A percentile compares a stretch with the other conserved stretches of the same genome.
Conservation (phyloP, 2,888 invertebrate species). For the Julus scanicus region DNA sequence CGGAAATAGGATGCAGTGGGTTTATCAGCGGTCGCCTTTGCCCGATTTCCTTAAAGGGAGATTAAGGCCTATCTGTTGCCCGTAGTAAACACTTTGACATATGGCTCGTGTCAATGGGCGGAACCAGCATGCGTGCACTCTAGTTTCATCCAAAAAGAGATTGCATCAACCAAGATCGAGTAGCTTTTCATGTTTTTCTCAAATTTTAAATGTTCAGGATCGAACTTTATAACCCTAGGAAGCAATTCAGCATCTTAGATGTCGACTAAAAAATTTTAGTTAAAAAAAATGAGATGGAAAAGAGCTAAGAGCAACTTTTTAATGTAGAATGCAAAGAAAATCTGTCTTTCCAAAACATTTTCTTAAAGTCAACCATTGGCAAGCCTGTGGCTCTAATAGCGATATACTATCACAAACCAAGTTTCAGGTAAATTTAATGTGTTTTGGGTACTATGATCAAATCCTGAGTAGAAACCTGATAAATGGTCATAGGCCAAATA, state of each 20-base stretch:
- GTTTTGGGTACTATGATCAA: neutral
- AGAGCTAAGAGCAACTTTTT: neutral
- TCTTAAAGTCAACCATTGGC: neutral
- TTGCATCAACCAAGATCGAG: neutral
- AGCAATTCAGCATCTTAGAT: neutral
- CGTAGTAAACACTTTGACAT: neutral
- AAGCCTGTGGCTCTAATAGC: neutral
- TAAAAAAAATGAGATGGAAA: neutral
- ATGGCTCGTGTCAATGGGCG: neutral
- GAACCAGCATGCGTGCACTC: neutral
- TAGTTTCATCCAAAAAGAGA: neutral
- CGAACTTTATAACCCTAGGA: neutral
- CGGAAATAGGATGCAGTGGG: constrained; percentile 30
- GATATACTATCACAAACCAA: neutral
- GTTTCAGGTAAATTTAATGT: neutral
- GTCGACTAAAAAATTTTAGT: neutral
- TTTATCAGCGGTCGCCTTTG: constrained; percentile 24
- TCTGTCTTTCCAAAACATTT: neutral
- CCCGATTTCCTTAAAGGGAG: constrained; percentile 39
- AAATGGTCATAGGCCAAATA: too few species aligned
- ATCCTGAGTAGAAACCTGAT: neutral
- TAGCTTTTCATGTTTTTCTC: neutral
- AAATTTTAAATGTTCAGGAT: neutral
- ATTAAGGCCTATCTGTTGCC: neutral
- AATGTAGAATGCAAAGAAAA: neutral